Percentiles rank a stretch among this genome's conserved stretches.
Evolutionary conservation across 2,888 invertebrate species (phyloP).

Genomic region (Phaedon cochleariae): DNA sequence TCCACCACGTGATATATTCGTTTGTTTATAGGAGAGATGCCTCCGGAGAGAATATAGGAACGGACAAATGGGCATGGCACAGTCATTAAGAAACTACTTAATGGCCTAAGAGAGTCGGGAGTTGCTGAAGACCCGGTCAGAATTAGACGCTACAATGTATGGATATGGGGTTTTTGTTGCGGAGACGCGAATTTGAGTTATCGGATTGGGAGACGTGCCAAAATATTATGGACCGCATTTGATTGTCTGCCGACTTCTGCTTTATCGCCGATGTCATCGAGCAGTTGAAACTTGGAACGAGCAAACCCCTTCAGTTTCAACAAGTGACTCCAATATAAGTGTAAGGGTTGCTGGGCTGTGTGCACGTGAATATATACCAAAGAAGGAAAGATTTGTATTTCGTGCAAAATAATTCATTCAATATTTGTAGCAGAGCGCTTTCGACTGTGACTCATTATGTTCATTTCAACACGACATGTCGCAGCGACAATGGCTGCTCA

Average conservation of each 20-base stretch:
- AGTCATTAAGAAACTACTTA: conserved; percentile 39
- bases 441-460: too few species aligned
- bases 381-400: too few species aligned
- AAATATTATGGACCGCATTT: background rate
- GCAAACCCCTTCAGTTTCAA: background rate
- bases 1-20: conserved; percentile 34
- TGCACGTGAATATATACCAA: too few species aligned
- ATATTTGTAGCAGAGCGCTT: too few species aligned
- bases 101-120: conserved; percentile 35
- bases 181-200: background rate
- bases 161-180: conserved; percentile 2
- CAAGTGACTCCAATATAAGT: too few species aligned
- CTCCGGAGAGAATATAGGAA: conserved; percentile 31
- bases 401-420: too few species aligned
- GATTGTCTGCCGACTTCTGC: background rate
- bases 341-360: too few species aligned
- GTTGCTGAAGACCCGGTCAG: background rate
- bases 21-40: conserved; percentile 36
- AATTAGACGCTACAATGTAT: conserved; percentile 1
- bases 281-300: background rate
- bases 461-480: too few species aligned
- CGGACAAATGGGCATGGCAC: conserved; percentile 30
- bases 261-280: background rate
- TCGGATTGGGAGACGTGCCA: background rate
- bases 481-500: too few species aligned